Conservation (phyloP, 2,888 invertebrate species). For the Exocentrus adspersus region DNA sequence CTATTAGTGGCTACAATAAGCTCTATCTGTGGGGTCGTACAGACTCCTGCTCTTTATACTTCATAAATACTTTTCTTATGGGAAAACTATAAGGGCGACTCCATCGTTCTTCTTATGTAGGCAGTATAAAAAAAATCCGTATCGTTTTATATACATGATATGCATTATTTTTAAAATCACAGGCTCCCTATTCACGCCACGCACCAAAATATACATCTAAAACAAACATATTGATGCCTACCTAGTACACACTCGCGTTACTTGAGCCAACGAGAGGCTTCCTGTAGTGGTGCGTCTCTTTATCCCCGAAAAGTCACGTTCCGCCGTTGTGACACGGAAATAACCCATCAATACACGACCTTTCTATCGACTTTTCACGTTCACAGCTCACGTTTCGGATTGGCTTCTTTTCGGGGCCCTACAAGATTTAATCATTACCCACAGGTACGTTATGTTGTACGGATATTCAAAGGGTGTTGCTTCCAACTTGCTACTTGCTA, state of each 20-base stretch:
- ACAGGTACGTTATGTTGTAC: slow-evolving; percentile 47
- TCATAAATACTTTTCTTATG: no score
- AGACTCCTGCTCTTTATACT: no score
- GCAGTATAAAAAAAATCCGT: no score
- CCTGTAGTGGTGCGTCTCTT: slow-evolving; percentile 14
- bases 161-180: no score
- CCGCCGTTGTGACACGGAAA: slow-evolving; percentile 54
- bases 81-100: no score
- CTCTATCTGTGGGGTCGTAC: no score
- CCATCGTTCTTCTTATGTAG: no score
- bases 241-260: slow-evolving; percentile 9
- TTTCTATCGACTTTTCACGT: slow-evolving; percentile 55
- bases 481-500: no score
- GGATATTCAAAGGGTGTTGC: slow-evolving; percentile 16
- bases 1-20: no score
- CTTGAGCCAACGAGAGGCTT: not conserved
- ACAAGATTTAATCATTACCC: slow-evolving; percentile 54
- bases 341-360: slow-evolving; percentile 58
- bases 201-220: not conserved
- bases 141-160: no score
- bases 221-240: slow-evolving; percentile 1
- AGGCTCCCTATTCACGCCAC: not conserved
- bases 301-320: slow-evolving; percentile 44
- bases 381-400: slow-evolving; percentile 58
- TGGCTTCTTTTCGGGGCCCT: slow-evolving; percentile 54